These are phyloP conservation scores for Selene dorsalis DNA, from an alignment of 2,797 vertebrate species.

Conservation along the genomic window DNA sequence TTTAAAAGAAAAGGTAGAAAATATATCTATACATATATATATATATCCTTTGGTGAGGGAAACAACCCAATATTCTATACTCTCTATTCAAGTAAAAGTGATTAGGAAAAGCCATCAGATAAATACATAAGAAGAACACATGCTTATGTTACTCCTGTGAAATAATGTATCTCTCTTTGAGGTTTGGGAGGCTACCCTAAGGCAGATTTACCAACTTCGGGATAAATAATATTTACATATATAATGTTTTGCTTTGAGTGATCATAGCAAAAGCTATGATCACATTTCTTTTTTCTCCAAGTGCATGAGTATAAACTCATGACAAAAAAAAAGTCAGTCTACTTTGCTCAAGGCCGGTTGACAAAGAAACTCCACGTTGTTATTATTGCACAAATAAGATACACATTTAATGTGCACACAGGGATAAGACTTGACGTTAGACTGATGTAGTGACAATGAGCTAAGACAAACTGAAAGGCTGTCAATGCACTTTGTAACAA, in stretches of 20 bases:
- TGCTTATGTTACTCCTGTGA: conserved; percentile 51
- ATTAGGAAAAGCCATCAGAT: conserved; percentile 60
- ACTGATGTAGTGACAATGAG: conserved; percentile 48
- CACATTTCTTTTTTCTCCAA: conserved; percentile 24
- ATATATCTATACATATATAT: conserved; percentile 70
- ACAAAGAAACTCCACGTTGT: conserved; percentile 44
- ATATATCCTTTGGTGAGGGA: conserved; percentile 76
- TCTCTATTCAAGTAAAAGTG: conserved; percentile 75
- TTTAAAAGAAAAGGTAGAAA: conserved; percentile 72
- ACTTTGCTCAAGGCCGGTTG: conserved; percentile 42
- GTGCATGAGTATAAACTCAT: conserved; percentile 30
- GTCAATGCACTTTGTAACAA: conserved; percentile 27
- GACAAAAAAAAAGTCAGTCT: conserved; percentile 10
- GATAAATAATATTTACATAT: conserved; percentile 80
- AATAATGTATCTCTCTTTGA: conserved; percentile 53
- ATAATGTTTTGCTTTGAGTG: conserved; percentile 40
- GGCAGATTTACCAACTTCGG: conserved; percentile 44
- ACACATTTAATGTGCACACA: conserved; percentile 65
- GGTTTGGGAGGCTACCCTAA: conserved; percentile 52
- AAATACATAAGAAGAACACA: conserved; percentile 57
- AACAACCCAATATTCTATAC: conserved; percentile 57
- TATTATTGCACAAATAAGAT: conserved; percentile 75
- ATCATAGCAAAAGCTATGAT: conserved; percentile 39
- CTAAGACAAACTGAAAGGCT: conserved; percentile 47
- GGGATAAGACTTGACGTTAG: conserved; percentile 56